These are phyloP conservation scores for Virgularia gustaviana DNA, from an alignment of 92 coral and sea anemone species.

Conservation along the genomic window DNA sequence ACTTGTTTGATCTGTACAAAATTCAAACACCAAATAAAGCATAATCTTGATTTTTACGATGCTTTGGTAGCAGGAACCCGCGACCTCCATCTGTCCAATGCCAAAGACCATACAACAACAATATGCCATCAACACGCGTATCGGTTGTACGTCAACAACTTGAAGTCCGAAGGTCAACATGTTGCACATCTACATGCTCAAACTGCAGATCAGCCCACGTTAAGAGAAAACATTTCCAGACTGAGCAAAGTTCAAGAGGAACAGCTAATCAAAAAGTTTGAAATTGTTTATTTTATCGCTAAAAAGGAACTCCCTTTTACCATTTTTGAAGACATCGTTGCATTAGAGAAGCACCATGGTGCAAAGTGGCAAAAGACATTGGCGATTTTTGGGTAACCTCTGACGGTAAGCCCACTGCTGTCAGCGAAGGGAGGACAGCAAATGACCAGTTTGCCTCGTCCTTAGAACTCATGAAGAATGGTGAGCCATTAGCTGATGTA, in stretches of 20 bases:
- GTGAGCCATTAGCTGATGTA: no score
- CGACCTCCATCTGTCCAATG: not conserved
- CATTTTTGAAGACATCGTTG: no score
- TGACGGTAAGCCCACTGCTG: no score
- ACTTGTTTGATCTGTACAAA: not conserved
- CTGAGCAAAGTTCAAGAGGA: not conserved
- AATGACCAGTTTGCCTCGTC: no score
- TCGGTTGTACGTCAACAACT: not conserved
- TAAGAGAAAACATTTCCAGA: not conserved
- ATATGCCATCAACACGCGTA: not conserved
- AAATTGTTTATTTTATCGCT: not conserved
- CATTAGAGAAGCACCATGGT: no score
- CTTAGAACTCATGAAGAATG: no score
- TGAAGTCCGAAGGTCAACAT: not conserved
- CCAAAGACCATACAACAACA: not conserved
- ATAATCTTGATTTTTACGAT: slow-evolving; percentile 1
- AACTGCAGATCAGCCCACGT: not conserved
- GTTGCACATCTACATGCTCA: not conserved
- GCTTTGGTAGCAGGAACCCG: not conserved
- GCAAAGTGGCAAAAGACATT: no score
- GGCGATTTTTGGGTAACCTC: no score
- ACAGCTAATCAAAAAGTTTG: not conserved
- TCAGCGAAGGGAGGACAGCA: no score
- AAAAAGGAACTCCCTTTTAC: no score
- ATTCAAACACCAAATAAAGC: slow-evolving; percentile 7